Evolutionary conservation across 2,888 invertebrate species (phyloP).

Genomic region (Bellardia bayeri): DNA sequence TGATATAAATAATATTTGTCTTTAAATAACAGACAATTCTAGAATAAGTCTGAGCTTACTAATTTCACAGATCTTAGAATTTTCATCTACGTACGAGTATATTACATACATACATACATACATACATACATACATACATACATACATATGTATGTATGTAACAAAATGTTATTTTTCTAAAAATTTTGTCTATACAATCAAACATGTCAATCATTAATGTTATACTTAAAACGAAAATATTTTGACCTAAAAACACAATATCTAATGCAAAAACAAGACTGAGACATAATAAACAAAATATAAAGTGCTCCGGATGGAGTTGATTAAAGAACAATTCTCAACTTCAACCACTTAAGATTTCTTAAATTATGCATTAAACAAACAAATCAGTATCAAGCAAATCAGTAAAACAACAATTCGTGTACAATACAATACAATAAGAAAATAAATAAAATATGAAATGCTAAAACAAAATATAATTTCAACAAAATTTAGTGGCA

Average conservation of each 20-base stretch:
- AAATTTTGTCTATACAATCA: background rate
- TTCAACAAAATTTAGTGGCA: constrained; percentile 50
- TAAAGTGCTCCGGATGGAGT: background rate
- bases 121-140: too few relatives aligned
- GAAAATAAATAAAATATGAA: constrained; percentile 23
- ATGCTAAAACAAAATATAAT: constrained; percentile 33
- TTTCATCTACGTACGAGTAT: background rate
- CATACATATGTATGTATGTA: too few relatives aligned
- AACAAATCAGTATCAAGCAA: background rate
- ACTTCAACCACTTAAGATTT: background rate
- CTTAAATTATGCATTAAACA: constrained; percentile 31
- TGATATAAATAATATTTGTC: too few relatives aligned
- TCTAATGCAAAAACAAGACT: background rate
- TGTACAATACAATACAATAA: background rate
- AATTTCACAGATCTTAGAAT: background rate
- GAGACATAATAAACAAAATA: background rate
- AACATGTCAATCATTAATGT: background rate
- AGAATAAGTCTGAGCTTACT: too few relatives aligned
- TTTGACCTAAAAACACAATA: constrained; percentile 5
- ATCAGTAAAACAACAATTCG: background rate
- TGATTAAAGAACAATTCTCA: background rate
- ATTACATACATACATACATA: too few relatives aligned
- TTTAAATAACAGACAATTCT: too few relatives aligned
- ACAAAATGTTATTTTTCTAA: background rate
- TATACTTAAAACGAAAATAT: background rate